A percentile compares a stretch with the other conserved stretches of the same genome.
Conservation (phyloP, 2,113 vertebrate species). For the Lontra canadensis region DNA sequence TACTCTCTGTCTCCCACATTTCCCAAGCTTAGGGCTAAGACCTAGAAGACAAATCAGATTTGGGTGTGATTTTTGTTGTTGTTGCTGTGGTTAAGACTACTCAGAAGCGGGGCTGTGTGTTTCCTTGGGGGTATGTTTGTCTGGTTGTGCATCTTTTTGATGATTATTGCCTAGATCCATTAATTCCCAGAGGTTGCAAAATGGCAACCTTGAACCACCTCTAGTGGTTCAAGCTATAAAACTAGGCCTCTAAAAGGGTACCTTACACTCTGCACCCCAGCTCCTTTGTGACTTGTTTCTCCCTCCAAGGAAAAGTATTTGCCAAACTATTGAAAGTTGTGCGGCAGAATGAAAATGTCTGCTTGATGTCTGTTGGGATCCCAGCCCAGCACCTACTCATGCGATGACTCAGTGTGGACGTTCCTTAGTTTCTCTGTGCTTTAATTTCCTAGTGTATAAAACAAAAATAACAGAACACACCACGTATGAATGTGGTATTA, state of each 20-base stretch:
- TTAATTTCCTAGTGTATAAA: not conserved
- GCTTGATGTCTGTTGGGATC: not conserved
- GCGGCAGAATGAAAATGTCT: not conserved
- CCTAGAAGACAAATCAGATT: not conserved
- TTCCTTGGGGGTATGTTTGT: too few species aligned
- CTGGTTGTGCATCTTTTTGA: not conserved
- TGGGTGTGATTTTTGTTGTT: not conserved
- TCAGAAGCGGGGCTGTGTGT: not conserved
- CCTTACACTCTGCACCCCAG: not conserved
- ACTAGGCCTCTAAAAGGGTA: not conserved
- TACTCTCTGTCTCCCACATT: not conserved
- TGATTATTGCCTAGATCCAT: not conserved
- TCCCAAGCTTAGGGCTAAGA: not conserved
- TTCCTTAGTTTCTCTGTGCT: not conserved
- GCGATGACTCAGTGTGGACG: not conserved
- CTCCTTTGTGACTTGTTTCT: not conserved
- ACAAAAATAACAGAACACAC: not conserved
- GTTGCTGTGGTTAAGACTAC: not conserved
- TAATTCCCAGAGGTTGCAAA: not conserved
- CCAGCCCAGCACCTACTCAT: too few species aligned
- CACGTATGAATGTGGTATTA: not conserved
- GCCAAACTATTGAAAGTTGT: not conserved
- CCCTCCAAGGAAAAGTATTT: not conserved
- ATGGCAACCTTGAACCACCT: not conserved
- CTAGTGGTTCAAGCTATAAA: accelerated